Base-by-base conservation (phyloP, 2,888 invertebrate species). In the Lymantria dispar region DNA sequence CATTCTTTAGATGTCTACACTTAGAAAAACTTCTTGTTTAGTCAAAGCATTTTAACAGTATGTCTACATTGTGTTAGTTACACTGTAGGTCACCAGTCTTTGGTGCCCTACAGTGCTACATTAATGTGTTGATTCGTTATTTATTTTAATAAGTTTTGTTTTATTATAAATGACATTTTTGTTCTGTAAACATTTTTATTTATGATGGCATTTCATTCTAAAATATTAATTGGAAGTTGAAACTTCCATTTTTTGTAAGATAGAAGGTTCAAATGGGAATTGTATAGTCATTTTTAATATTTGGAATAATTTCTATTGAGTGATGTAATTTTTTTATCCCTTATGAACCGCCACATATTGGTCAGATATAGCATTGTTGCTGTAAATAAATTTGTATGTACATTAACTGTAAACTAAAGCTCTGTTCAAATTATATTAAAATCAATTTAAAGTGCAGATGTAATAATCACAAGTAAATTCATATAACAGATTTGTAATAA, bases 191-290 rank as follows among this genome's bases (percentile, higher is more conserved):
- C 43, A n/a, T n/a, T 22, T 33, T 45, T 22, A 48, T 44, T 54
- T 30, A 22, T 40, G 40, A 38, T 53, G 47, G 51, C 54, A 54
- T 55, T 62, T 57, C 42, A 30, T 36, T 45, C 45, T 44, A 30
- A 38, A 43, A 39, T 55, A 53, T 38, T n/a, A 36, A 22, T 22
- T 22, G 22, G 22, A 22, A 22, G 22, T 22, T 22, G 9, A 33
- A 7, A 8, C 8, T 33, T 33, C 8, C 33, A 33, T 33, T 38
- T 33, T 44, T 41, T 49, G 45, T 22, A 22, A 22, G 22, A 22
- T 22, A 22, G 22, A 22, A 22, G 22, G 47, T 12, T 54, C 47
- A 60, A 54, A 54, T 30, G 50, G 7, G 49, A 42, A 37, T 56
- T 47, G 43, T 40, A 46, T 62, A 38, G 38, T 38, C n/a, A 38